phyloP scores from a whole-genome alignment of 2,888 invertebrate genomes.

The Junonia oenone region DNA sequence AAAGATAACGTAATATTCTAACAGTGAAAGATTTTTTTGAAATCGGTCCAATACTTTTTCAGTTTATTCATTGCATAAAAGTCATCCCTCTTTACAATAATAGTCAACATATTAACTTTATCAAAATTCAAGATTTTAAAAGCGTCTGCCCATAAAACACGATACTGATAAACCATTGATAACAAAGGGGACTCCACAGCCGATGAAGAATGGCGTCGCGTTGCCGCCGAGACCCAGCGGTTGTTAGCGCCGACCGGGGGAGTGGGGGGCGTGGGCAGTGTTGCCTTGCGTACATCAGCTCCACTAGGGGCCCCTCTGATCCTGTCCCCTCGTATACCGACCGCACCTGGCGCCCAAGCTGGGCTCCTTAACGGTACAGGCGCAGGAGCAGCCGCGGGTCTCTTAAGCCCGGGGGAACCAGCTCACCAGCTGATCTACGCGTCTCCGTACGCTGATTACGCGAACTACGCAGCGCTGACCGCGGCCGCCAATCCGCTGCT shows the following conservation, averaged over 20 bases:
- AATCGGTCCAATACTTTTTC: too few relatives aligned
- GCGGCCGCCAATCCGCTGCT: conserved; percentile 85
- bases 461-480: conserved; percentile 92
- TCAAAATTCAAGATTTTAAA: too few relatives aligned
- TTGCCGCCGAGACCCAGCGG: conserved; percentile 89
- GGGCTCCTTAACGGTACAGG: conserved; percentile 80
- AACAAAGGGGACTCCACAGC: conserved; percentile 71
- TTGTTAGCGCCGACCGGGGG: conserved; percentile 80
- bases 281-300: conserved; percentile 83
- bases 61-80: too few relatives aligned
- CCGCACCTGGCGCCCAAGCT: conserved; percentile 87
- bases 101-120: too few relatives aligned
- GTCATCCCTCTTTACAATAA: too few relatives aligned
- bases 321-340: conserved; percentile 93
- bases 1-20: too few relatives aligned
- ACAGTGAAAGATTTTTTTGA: too few relatives aligned
- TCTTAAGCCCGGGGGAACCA: conserved; percentile 81
- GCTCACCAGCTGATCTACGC: conserved; percentile 93
- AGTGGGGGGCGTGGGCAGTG: conserved; percentile 76
- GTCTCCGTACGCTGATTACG: conserved; percentile 90
- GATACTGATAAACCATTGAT: conserved; percentile 19
- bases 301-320: conserved; percentile 96
- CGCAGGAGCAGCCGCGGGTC: conserved; percentile 60
- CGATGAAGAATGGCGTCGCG: conserved; percentile 92
- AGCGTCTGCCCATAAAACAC: background rate